Conservation (phyloP, 1,140 invertebrate genomes). For the Papilio polytes region DNA sequence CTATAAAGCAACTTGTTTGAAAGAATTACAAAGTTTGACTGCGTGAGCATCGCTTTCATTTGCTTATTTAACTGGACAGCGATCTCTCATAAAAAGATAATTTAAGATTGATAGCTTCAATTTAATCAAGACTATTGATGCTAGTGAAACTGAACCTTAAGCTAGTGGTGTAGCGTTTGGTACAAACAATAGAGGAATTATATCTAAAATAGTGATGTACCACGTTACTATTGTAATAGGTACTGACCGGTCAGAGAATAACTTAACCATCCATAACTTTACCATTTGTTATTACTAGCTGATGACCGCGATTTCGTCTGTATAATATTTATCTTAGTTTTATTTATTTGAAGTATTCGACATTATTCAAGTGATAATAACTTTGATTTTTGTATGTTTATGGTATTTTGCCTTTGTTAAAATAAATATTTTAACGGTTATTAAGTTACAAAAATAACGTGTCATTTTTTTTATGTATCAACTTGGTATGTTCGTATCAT, state of each 20-base stretch:
- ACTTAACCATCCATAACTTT: slow-evolving; percentile 43
- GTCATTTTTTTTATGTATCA: too few relatives aligned
- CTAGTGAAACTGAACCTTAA: slow-evolving; percentile 48
- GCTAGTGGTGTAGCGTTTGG: slow-evolving; percentile 47
- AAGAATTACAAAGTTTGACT: slow-evolving; percentile 19
- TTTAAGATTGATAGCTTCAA: slow-evolving; percentile 31
- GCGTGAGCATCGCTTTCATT: slow-evolving; percentile 27
- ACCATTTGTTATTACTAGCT: too few relatives aligned
- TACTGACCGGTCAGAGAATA: slow-evolving; percentile 66
- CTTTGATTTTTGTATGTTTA: too few relatives aligned
- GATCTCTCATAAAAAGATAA: slow-evolving; percentile 12
- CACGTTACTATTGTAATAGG: slow-evolving; percentile 59
- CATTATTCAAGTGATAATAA: too few relatives aligned
- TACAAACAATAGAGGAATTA: slow-evolving; percentile 73
- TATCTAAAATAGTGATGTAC: slow-evolving; percentile 58
- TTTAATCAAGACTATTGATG: slow-evolving; percentile 36
- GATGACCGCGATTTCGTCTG: too few relatives aligned
- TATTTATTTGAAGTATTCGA: too few relatives aligned
- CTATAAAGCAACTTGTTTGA: not conserved
- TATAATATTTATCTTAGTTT: too few relatives aligned
- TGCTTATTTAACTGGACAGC: slow-evolving; percentile 10
- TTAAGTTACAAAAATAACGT: too few relatives aligned
- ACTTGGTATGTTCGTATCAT: too few relatives aligned
- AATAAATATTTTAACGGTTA: too few relatives aligned
- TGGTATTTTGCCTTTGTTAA: too few relatives aligned